Conservation (phyloP, 2,888 invertebrate species). For the Heliconius cydno region DNA sequence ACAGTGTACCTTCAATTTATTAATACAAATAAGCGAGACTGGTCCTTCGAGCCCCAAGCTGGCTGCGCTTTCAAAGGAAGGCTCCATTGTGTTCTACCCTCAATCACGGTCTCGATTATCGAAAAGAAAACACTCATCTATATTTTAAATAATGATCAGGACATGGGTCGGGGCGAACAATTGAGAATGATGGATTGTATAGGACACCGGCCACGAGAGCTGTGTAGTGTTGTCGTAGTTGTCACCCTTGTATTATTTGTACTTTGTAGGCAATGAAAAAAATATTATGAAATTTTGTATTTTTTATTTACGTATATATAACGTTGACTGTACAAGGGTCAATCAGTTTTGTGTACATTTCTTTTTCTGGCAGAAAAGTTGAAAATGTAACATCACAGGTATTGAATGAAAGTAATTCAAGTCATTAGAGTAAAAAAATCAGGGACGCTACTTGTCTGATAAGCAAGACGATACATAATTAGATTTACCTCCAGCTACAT, state of each 20-base stretch:
- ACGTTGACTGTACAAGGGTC: conserved; percentile 44
- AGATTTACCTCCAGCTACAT: conserved; percentile 49
- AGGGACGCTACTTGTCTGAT: conserved; percentile 47
- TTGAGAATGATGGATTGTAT: conserved; percentile 76
- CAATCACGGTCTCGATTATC: conserved; percentile 81
- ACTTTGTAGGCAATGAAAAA: conserved; percentile 49
- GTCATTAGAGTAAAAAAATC: conserved; percentile 50
- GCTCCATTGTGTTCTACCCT: conserved; percentile 76
- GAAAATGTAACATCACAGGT: conserved; percentile 34
- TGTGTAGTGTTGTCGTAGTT: conserved; percentile 58
- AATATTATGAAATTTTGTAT: neutral
- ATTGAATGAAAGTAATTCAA: conserved; percentile 45
- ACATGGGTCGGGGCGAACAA: conserved; percentile 67
- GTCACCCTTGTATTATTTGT: conserved; percentile 62
- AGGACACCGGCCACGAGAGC: conserved; percentile 70
- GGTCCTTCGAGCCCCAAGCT: conserved; percentile 67
- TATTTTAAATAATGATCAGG: conserved; percentile 83
- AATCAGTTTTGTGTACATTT: conserved; percentile 44
- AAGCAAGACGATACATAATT: conserved; percentile 52
- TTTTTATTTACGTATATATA: conserved; percentile 27
- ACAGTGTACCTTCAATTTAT: conserved; percentile 79
- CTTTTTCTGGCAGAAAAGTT: conserved; percentile 21
- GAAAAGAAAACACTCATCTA: conserved; percentile 83
- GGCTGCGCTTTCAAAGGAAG: conserved; percentile 74
- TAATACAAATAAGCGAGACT: conserved; percentile 78